phyloP scores from a whole-genome alignment of 2,113 vertebrate genomes.

The Neotragus pygmaeus region DNA sequence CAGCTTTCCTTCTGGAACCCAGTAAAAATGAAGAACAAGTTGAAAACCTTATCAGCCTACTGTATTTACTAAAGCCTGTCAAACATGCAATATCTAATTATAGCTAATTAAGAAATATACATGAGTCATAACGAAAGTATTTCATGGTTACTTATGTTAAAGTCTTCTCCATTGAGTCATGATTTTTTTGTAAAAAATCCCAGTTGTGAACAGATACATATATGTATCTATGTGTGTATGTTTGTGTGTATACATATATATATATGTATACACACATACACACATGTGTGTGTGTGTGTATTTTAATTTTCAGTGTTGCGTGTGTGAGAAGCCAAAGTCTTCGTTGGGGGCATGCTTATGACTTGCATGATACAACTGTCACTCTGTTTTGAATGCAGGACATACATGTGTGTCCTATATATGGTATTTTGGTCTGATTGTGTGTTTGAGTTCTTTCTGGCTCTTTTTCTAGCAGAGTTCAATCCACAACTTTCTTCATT shows the following conservation, averaged over 20 bases:
- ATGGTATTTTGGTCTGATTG: not conserved
- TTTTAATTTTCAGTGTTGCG: conserved; percentile 13
- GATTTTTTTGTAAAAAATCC: not conserved
- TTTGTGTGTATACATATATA: not conserved
- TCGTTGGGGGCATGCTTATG: not conserved
- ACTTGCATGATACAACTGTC: conserved; percentile 34
- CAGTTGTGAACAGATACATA: not conserved
- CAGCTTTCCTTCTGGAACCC: not conserved
- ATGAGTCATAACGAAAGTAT: not conserved
- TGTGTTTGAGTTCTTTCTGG: conserved; percentile 62
- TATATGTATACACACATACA: not conserved
- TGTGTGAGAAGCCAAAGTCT: conserved; percentile 29
- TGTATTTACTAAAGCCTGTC: not conserved
- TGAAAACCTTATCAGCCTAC: not conserved
- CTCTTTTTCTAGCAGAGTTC: conserved; percentile 69
- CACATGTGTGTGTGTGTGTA: not conserved
- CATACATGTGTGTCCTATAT: not conserved
- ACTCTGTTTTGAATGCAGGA: not conserved
- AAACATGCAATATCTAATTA: not conserved
- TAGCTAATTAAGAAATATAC: conserved; percentile 5
- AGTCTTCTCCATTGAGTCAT: conserved; percentile 19
- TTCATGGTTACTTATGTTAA: conserved; percentile 1
- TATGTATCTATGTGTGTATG: not conserved
- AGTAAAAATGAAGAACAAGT: not conserved
- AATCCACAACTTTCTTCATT: conserved; percentile 62